phyloP scores from a whole-genome alignment of 2,113 vertebrate genomes.

The Seriola rivoliana region DNA sequence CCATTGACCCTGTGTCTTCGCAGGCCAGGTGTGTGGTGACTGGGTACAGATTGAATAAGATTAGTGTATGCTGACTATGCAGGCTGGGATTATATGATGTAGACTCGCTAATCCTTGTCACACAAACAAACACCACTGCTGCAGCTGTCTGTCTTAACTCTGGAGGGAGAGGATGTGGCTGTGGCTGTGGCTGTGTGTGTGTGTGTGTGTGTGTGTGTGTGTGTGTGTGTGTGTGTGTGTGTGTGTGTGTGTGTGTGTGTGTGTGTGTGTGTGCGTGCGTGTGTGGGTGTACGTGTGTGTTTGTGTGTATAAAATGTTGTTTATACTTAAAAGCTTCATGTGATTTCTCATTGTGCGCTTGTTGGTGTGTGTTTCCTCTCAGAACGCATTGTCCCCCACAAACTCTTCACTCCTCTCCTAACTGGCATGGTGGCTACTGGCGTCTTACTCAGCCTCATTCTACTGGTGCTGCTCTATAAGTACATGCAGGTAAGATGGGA shows the following conservation, averaged over 20 bases:
- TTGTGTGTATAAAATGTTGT: not conserved
- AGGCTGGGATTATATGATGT: conserved; percentile 73
- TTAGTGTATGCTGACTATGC: conserved; percentile 80
- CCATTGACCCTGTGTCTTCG: conserved; percentile 22
- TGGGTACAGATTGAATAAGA: conserved; percentile 76
- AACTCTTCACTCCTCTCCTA: conserved; percentile 94
- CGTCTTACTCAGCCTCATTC: conserved; percentile 87
- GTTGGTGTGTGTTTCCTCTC: conserved; percentile 52
- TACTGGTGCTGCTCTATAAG: conserved; percentile 92
- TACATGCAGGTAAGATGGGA: conserved; percentile 90
- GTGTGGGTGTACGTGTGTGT: too few relatives aligned
- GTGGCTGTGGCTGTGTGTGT: conserved; percentile 5
- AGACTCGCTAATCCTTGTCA: conserved; percentile 69
- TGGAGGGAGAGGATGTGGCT: not conserved
- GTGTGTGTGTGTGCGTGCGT: too few relatives aligned
- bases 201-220: not conserved
- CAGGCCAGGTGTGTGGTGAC: conserved; percentile 62
- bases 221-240: not conserved
- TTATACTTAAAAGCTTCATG: not conserved
- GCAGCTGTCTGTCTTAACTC: conserved; percentile 65
- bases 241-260: not conserved
- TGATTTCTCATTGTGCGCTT: conserved; percentile 27
- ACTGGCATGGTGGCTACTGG: conserved; percentile 90
- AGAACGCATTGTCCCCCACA: conserved; percentile 91
- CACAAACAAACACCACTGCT: conserved; percentile 70